Evolutionary conservation across 2,888 invertebrate species (phyloP), one percentile per base, ranked within the genome.

Genomic region (Pachydiplax longipennis): DNA sequence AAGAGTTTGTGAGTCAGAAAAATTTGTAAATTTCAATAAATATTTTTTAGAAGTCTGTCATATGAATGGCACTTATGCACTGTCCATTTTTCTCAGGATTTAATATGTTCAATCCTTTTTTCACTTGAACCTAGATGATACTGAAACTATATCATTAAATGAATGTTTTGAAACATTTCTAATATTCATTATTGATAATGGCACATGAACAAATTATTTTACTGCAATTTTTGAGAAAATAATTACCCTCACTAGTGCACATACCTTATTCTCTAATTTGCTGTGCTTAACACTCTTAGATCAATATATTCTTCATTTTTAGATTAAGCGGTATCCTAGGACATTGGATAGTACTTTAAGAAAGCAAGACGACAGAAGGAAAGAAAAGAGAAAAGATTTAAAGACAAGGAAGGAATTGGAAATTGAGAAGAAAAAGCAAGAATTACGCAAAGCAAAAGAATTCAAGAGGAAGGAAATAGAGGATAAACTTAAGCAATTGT

Each of bases 241-340:
- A 44, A 10, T 10, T 44, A 10, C 0, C 44, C 44, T 44, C 10
- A 37, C 37, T 37, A 5, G 2, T 37, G 37, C 37, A 37, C 5
- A 5, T 5, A 37, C 37, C 37, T 4, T 5, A 2, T 37, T 37
- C 37, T 37, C 37, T 37, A 5, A 37, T 2, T 37, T 37, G 37
- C 5, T 37, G 37, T 37, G 37, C 37, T 37, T 37, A 5, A 37
- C 37, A 10, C 10, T 53, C 18, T 53, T 2, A 53, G 0, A 18
- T 2, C 18, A 18, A 18, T 5, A 18, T 12, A 73, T 73, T 3
- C 31, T 3, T 73, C 22, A 73, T 22, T 31, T 3, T 44, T 93
- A 97, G 97, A 95, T 98, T 31, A 98, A 98, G 94, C 95, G 98
- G 15, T 99, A 97, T 95, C 99, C 99, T 0, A 96, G 99, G 92